phyloP scores from a whole-genome alignment of 2,888 invertebrate genomes.

The Rhingia campestris region DNA sequence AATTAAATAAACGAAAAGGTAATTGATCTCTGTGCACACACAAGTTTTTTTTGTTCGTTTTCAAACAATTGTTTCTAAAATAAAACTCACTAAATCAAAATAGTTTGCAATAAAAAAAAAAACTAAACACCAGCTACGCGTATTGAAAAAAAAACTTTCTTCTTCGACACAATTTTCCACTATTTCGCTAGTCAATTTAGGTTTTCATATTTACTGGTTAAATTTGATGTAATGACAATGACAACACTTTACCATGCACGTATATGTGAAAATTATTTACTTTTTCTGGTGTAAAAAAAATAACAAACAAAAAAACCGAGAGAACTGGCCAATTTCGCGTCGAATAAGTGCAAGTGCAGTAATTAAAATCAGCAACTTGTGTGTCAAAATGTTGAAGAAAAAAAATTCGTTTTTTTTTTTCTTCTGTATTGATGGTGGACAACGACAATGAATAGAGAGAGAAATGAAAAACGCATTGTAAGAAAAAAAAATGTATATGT shows the following conservation, averaged over 20 bases:
- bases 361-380: constrained; percentile 74
- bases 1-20: constrained; percentile 23
- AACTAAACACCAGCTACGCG: neutral
- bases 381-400: constrained; percentile 51
- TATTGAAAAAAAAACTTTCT: constrained; percentile 56
- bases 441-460: constrained; percentile 37
- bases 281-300: constrained; percentile 68
- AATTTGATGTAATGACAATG: constrained; percentile 31
- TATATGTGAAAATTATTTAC: constrained; percentile 58
- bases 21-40: constrained; percentile 17
- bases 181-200: constrained; percentile 17
- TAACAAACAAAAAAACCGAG: constrained; percentile 64
- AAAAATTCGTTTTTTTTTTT: constrained; percentile 35
- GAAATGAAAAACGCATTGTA: constrained; percentile 49
- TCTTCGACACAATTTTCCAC: constrained; percentile 66
- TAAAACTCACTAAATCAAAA: neutral
- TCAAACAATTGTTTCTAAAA: neutral
- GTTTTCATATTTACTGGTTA: neutral
- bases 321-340: constrained; percentile 69
- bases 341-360: constrained; percentile 73
- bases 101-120: neutral
- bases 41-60: neutral
- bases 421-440: constrained; percentile 50
- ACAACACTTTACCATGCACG: constrained; percentile 65
- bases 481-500: constrained; percentile 14